phyloP scores from a whole-genome alignment of 2,113 vertebrate species.

The Psittacara wagleri region DNA sequence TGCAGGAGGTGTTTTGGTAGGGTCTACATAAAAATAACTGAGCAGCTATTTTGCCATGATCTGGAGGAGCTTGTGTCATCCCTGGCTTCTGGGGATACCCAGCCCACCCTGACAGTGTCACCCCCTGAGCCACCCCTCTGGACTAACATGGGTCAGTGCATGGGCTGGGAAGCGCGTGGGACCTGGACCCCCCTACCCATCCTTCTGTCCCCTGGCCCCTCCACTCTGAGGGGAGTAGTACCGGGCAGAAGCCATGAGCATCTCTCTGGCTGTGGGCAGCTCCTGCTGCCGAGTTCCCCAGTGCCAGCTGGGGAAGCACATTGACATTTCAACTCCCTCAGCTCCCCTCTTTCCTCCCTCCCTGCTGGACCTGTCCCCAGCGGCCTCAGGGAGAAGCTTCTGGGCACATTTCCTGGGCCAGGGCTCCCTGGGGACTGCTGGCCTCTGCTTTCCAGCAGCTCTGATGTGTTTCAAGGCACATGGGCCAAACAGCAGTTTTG shows the following conservation, averaged over 20 bases:
- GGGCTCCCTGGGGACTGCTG: neutral
- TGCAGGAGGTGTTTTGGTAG: neutral
- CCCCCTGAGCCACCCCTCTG: fast-evolving
- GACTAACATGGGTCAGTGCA: constrained; percentile 30
- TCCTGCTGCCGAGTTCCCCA: neutral
- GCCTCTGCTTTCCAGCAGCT: neutral
- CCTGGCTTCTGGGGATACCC: neutral
- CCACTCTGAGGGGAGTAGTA: fast-evolving
- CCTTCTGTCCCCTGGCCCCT: neutral
- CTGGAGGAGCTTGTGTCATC: neutral
- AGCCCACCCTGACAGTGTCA: constrained; percentile 51
- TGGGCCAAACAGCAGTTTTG: neutral
- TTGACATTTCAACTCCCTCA: neutral
- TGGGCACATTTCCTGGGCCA: fast-evolving
- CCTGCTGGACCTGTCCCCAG: too few relatives aligned
- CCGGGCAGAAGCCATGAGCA: neutral
- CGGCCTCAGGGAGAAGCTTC: neutral
- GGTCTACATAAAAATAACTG: neutral
- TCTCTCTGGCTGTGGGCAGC: fast-evolving
- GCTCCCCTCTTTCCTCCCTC: neutral
- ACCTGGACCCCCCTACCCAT: neutral
- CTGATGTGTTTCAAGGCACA: fast-evolving
- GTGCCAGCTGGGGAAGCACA: fast-evolving
- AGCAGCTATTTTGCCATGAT: neutral
- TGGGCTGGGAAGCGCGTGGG: neutral